These are phyloP conservation scores for Folsomia candida DNA, from an alignment of 2,888 invertebrate genomes.

Conservation along the genomic window DNA sequence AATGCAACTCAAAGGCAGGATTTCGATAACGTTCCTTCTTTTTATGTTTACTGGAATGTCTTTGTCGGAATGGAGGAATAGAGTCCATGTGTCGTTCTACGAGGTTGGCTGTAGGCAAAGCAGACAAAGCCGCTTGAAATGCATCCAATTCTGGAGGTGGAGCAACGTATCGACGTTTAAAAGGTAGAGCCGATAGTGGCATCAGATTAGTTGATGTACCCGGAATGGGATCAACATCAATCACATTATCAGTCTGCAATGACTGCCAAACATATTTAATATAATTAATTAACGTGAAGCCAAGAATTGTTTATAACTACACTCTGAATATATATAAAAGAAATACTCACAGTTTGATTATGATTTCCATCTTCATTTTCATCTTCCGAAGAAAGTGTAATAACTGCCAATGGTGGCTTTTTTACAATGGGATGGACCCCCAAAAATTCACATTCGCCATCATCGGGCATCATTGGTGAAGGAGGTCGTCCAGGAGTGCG, in stretches of 20 bases:
- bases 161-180: background rate
- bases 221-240: too few species aligned
- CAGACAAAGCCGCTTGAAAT: background rate
- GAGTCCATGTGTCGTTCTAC: constrained; percentile 1
- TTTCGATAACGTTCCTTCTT: background rate
- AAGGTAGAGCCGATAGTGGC: background rate
- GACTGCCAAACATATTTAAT: too few species aligned
- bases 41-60: background rate
- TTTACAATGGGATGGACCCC: constrained; percentile 47
- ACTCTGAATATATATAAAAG: background rate
- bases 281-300: too few species aligned
- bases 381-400: constrained; percentile 46
- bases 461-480: background rate
- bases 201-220: background rate
- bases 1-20: background rate
- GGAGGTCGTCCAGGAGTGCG: background rate
- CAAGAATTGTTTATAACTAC: background rate
- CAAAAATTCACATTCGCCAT: constrained; percentile 43
- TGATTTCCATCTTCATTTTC: constrained; percentile 35
- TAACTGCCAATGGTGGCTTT: constrained; percentile 48
- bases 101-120: background rate
- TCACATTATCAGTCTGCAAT: too few species aligned
- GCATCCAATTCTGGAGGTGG: background rate
- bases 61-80: background rate
- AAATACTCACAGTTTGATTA: background rate